These are phyloP conservation scores for Pica pica DNA, from an alignment of 2,113 vertebrate genomes.

Conservation along the genomic window DNA sequence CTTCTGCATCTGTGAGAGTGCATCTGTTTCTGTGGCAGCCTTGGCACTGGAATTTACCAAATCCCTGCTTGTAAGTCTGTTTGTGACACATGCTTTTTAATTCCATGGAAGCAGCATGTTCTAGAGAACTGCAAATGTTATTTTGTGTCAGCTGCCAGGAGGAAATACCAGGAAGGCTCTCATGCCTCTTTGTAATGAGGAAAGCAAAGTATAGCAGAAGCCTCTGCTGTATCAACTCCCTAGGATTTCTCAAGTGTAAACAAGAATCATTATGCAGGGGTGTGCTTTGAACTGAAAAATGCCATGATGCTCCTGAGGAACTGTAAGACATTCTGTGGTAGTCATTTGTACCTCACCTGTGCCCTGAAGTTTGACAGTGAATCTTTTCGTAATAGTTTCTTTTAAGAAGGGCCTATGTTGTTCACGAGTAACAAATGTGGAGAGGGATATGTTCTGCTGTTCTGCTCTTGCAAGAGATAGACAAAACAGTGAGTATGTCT, in stretches of 20 bases:
- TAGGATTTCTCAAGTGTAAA: background rate
- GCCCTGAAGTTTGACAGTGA: background rate
- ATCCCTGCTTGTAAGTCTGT: background rate
- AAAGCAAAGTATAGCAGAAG: background rate
- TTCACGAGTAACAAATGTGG: background rate
- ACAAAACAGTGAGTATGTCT: background rate
- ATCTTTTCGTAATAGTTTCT: background rate
- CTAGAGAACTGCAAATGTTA: background rate
- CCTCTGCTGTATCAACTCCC: background rate
- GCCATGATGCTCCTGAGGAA: background rate
- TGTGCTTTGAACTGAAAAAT: background rate
- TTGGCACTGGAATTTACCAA: background rate
- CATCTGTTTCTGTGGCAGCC: background rate
- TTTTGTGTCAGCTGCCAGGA: background rate
- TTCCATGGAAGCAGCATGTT: background rate
- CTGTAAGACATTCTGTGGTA: background rate
- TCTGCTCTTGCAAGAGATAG: background rate
- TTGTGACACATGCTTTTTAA: background rate
- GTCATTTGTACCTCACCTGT: accelerated
- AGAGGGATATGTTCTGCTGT: background rate
- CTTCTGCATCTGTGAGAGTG: background rate
- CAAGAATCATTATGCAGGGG: background rate
- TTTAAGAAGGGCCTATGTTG: background rate
- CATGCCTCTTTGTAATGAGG: background rate
- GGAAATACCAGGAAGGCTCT: background rate